Evolutionary conservation across 2,797 vertebrate genomes (phyloP), one percentile per base, ranked within the genome.

Genomic region (Ptychadena robeensis): DNA sequence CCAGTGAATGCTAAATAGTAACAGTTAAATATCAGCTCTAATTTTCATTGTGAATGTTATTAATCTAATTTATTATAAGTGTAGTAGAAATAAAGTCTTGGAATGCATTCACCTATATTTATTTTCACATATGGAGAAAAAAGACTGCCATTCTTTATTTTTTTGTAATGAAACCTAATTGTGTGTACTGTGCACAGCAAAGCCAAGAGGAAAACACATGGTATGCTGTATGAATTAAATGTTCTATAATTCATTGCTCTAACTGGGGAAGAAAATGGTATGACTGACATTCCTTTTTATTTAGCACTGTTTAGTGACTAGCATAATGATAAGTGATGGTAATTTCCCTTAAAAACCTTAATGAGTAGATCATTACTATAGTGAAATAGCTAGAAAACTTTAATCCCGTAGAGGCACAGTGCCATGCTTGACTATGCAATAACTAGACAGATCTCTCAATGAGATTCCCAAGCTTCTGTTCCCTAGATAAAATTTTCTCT

Each of bases 321-420:
- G 80, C 89, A 91, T 91, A 89, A 91, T 86, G 87, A 91, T 91
- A 92, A 92, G 89, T 89, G 86, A 88, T 91, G 88, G 91, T 91
- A 91, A 94, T 95, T 95, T 92, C 91, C 94, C 92, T 95, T 94
- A 93, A 95, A 95, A 93, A 88, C 93, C 93, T 92, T 94, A 95
- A 95, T 94, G 94, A 95, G 88, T 90, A 90, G 90, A 94, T 95
- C 95, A 94, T 92, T 93, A 93, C 92, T 88, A 92, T 89, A 89
- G 88, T 93, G 92, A 91, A 92, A 94, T 91, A 90, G 91, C 93
- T 92, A 94, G 94, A 92, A 92, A 95, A 92, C 91, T 91, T 93
- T 90, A 93, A 94, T 95, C 94, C 94, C 90, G 84, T 73, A 76
- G 92, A 89, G 92, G 90, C 92, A 88, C 85, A 92, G 91, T 87